Evolutionary conservation across 2,113 vertebrate genomes (phyloP).

Genomic region (Poicephalus gulielmi): DNA sequence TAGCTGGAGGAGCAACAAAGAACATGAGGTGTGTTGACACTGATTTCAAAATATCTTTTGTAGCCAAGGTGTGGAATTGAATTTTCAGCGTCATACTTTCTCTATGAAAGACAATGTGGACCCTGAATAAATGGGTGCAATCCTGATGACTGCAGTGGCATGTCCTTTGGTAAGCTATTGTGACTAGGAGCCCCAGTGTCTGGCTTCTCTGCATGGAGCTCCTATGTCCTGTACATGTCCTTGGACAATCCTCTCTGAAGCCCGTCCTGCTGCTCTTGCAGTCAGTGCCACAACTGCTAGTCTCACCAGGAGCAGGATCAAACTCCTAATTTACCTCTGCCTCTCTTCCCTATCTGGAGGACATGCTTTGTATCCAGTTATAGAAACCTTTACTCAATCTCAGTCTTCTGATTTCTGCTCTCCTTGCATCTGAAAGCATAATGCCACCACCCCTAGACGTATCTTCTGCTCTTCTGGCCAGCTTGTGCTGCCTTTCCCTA

Average conservation of each 20-base stretch:
- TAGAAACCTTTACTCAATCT: neutral
- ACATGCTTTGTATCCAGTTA: neutral
- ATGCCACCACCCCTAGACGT: neutral
- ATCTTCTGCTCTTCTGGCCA: neutral
- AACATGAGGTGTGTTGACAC: neutral
- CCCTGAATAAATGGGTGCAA: neutral
- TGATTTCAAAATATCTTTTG: neutral
- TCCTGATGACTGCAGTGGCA: neutral
- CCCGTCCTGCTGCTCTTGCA: neutral
- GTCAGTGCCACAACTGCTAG: neutral
- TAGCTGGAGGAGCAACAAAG: neutral
- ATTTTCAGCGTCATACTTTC: neutral
- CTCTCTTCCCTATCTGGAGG: neutral
- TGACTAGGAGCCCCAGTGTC: rapidly evolving
- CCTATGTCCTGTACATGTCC: rapidly evolving
- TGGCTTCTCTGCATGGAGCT: neutral
- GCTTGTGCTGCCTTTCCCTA: neutral
- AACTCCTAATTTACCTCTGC: neutral
- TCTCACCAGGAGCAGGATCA: neutral
- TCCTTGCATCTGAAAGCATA: neutral
- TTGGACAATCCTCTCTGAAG: neutral
- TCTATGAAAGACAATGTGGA: neutral
- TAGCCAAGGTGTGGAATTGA: neutral
- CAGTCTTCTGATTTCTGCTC: neutral
- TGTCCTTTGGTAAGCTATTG: neutral